Conservation (phyloP, 2,113 vertebrate species). For the Geococcyx californianus region DNA sequence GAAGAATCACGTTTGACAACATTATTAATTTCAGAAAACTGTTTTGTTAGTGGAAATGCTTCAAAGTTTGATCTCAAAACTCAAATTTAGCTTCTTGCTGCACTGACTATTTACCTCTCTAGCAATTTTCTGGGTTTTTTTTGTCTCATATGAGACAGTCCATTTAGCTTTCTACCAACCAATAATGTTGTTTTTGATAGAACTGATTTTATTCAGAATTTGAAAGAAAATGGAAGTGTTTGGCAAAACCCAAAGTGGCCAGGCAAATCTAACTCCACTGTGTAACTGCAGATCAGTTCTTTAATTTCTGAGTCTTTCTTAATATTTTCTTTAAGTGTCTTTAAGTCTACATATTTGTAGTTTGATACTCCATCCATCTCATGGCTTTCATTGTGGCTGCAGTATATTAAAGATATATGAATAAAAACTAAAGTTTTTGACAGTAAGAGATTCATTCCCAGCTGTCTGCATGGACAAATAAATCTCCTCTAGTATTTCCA, state of each 20-base stretch:
- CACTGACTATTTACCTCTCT: neutral
- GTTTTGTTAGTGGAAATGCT: neutral
- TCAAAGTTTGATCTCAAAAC: neutral
- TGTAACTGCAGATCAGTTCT: neutral
- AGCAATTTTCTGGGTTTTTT: neutral
- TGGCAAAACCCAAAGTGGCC: neutral
- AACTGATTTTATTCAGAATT: neutral
- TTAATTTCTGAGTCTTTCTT: neutral
- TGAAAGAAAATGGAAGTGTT: neutral
- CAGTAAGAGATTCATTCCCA: neutral
- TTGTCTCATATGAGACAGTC: neutral
- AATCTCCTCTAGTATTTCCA: neutral
- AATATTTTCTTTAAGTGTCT: neutral
- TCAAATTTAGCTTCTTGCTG: neutral
- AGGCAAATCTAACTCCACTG: neutral
- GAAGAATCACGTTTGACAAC: neutral
- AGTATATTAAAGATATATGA: neutral
- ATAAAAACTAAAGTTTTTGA: neutral
- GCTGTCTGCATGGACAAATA: neutral
- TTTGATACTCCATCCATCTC: neutral
- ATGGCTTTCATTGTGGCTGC: neutral
- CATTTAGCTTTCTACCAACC: neutral
- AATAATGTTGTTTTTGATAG: neutral
- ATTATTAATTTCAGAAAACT: neutral
- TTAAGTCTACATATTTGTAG: accelerated